phyloP scores from a whole-genome alignment of 2,888 invertebrate genomes.

The Meiosimyza decipiens region DNA sequence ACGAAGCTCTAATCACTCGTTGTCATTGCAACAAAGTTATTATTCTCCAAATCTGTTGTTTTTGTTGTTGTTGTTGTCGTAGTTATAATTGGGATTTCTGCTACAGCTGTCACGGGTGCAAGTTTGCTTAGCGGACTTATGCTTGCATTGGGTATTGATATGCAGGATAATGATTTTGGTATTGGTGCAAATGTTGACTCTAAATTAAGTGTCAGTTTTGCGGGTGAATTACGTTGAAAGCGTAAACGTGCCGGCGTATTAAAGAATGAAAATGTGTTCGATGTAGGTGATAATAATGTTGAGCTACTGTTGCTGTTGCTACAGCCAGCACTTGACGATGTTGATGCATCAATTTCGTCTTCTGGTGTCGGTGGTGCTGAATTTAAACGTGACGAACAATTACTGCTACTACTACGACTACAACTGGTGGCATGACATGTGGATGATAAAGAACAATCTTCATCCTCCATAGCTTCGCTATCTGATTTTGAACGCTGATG shows the following conservation, averaged over 20 bases:
- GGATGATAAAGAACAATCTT: constrained; percentile 41
- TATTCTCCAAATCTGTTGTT: constrained; percentile 34
- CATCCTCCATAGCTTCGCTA: constrained; percentile 54
- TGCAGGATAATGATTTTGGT: constrained; percentile 61
- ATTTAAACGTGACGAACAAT: constrained; percentile 59
- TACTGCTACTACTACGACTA: constrained; percentile 49
- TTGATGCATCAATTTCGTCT: constrained; percentile 48
- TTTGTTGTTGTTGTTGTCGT: constrained; percentile 34
- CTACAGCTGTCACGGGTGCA: constrained; percentile 54
- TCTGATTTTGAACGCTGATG: constrained; percentile 49
- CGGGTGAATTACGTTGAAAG: constrained; percentile 61
- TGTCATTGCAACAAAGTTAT: constrained; percentile 34
- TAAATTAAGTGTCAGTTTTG: constrained; percentile 59
- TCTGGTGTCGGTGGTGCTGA: constrained; percentile 61
- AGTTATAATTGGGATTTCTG: constrained; percentile 30
- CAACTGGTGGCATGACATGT: constrained; percentile 47
- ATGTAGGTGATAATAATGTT: constrained; percentile 44
- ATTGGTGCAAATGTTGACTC: constrained; percentile 56
- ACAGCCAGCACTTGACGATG: constrained; percentile 20
- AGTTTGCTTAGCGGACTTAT: constrained; percentile 47
- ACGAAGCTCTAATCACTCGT: constrained; percentile 32
- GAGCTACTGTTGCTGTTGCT: constrained; percentile 12
- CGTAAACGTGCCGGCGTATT: constrained; percentile 51
- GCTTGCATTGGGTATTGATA: constrained; percentile 54
- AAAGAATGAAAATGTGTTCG: constrained; percentile 41